Percentiles rank a stretch among this genome's conserved stretches.
phyloP scores from a whole-genome alignment of 2,888 invertebrate species.

The Limnephilus rhombicus region DNA sequence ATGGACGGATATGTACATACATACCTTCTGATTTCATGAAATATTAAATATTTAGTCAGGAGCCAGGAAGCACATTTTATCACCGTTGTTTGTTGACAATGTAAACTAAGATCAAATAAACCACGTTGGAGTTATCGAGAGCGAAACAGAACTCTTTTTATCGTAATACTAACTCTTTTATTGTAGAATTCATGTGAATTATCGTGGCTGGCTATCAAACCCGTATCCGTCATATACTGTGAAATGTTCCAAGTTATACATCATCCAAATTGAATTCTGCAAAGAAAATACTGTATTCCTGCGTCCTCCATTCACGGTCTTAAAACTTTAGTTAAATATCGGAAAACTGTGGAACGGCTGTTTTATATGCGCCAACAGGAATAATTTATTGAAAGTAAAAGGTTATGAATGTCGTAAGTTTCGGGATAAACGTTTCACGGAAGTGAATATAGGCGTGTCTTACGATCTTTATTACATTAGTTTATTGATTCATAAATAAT shows the following conservation, averaged over 20 bases:
- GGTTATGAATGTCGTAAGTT: slow-evolving; percentile 42
- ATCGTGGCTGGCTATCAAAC: not conserved
- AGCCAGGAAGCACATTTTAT: not conserved
- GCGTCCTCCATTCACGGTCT: not conserved
- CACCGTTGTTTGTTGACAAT: not conserved
- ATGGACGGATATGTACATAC: not conserved
- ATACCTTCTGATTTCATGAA: not conserved
- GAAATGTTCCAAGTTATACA: not conserved
- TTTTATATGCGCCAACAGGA: slow-evolving; percentile 23
- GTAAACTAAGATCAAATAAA: not conserved
- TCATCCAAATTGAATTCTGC: not conserved
- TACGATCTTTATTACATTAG: slow-evolving; percentile 49
- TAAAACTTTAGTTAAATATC: slow-evolving; percentile 31
- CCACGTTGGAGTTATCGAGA: not conserved
- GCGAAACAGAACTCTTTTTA: not conserved
- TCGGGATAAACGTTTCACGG: slow-evolving; percentile 36
- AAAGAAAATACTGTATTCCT: not conserved
- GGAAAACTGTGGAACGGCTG: slow-evolving; percentile 36
- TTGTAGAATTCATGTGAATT: not conserved
- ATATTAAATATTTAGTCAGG: not conserved
- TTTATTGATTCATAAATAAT: slow-evolving; percentile 53
- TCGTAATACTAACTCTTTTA: not conserved
- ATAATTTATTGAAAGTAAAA: slow-evolving; percentile 42
- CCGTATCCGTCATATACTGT: not conserved
- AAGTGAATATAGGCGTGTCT: slow-evolving; percentile 41